Evolutionary conservation across 2,797 vertebrate species (phyloP), one percentile per base, ranked within the genome.

Genomic region (Diplodus puntazzo): DNA sequence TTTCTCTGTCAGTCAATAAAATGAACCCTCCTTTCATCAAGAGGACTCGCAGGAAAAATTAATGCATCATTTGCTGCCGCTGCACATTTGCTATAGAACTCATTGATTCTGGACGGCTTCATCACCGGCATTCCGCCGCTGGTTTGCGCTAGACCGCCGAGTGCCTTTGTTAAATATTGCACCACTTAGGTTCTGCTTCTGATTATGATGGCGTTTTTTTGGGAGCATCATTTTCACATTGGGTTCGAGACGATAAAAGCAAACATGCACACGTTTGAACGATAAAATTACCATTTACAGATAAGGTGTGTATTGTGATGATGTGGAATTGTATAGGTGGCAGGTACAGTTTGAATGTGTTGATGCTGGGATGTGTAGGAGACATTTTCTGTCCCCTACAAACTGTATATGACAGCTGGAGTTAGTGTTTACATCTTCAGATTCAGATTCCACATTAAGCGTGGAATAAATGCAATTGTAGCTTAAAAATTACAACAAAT

Each of bases 1-100:
- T 90, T 89, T 89, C 71, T 73, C 73, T 81, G 83, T 85, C 89
- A 82, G 81, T 91, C 91, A 90, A 90, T 88, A 88, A 86, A 82
- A 88, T 75, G 59, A 90, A 74, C 62, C 63, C 57, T 70, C 21
- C 82, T 84, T 86, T 89, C 79, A 89, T 83, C 82, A 74, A 43
- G 43, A 64, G 42, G 50, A 23, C 68, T 27, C 21, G 39, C 57
- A 63, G 67, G 70, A 82, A 64, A 84, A 77, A 87, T 83, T 1
- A 78, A 90, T 72, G 73, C 77, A 60, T 82, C 67, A 73, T 87
- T 84, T 79, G 49, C 81, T 25, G 49, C 75, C 34, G 61, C 69
- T 63, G 75, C 77, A 82, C 58, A 75, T 87, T 86, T 27, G 42
- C 66, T 50, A 27, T 75, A 10, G 73, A 87, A 62, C 21, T 27